Evolutionary conservation across 2,888 invertebrate genomes (phyloP).

Genomic region (Micropterix aruncella): DNA sequence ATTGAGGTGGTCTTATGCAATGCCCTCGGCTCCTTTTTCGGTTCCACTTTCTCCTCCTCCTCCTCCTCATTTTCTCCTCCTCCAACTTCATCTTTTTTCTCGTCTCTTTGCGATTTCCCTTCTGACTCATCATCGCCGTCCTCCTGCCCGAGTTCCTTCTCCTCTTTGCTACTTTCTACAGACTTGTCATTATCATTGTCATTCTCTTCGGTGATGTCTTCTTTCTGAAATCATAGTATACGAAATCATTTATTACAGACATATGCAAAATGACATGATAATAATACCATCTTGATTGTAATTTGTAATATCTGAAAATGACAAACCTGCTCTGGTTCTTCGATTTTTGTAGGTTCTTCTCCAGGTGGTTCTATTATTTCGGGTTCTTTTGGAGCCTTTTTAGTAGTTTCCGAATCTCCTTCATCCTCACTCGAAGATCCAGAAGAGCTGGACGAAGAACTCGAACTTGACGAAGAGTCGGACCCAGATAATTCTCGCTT

Average conservation of each 20-base stretch:
- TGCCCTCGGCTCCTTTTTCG: conserved; percentile 45
- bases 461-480: conserved; percentile 34
- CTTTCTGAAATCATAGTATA: conserved; percentile 6
- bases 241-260: neutral
- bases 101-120: conserved; percentile 13
- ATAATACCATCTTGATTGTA: too few species aligned
- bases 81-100: conserved; percentile 11
- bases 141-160: conserved; percentile 11
- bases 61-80: conserved; percentile 25
- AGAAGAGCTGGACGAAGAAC: conserved; percentile 33
- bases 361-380: neutral
- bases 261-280: too few species aligned
- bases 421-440: conserved; percentile 38
- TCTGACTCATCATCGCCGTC: conserved; percentile 16
- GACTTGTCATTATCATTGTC: conserved; percentile 9
- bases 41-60: conserved; percentile 33
- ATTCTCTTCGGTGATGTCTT: conserved; percentile 8
- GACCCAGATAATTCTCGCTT: conserved; percentile 24
- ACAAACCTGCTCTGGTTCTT: conserved; percentile 4
- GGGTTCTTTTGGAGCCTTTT: too few species aligned
- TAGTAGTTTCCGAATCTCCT: conserved; percentile 23
- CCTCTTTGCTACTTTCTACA: conserved; percentile 9
- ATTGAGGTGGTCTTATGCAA: conserved; percentile 95
- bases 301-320: too few species aligned
- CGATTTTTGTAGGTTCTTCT: neutral